Percentiles rank a stretch among this genome's conserved stretches.
Conservation (phyloP, 2,113 vertebrate species). For the Fregetta grallaria region DNA sequence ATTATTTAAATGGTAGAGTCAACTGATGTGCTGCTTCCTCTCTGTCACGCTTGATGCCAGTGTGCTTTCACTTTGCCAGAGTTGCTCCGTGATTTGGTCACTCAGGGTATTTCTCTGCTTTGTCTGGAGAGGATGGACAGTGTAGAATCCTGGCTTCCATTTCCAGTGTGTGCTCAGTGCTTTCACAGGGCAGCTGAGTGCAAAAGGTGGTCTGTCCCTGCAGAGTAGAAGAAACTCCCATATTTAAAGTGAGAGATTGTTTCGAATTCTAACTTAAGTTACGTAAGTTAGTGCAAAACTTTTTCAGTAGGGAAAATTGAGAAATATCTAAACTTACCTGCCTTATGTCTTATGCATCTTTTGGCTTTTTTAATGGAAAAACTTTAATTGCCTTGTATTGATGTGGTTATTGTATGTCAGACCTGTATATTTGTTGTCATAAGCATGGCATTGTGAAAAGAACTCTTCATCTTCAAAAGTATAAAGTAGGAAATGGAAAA, state of each 20-base stretch:
- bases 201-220: neutral
- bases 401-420: neutral
- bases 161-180: neutral
- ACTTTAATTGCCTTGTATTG: neutral
- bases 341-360: neutral
- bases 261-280: neutral
- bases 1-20: neutral
- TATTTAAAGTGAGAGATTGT: neutral
- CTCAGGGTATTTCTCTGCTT: neutral
- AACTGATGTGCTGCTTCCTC: neutral
- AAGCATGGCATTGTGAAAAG: neutral
- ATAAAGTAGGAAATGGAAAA: neutral
- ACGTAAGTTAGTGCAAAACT: neutral
- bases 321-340: neutral
- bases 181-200: fast-evolving
- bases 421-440: neutral
- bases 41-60: fast-evolving
- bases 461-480: neutral
- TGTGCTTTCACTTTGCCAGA: neutral
- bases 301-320: neutral
- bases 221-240: neutral
- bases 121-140: neutral
- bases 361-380: neutral
- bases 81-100: neutral
- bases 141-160: neutral